phyloP scores from a whole-genome alignment of 64 coral and sea anemone genomes.

The Actinia tenebrosa region DNA sequence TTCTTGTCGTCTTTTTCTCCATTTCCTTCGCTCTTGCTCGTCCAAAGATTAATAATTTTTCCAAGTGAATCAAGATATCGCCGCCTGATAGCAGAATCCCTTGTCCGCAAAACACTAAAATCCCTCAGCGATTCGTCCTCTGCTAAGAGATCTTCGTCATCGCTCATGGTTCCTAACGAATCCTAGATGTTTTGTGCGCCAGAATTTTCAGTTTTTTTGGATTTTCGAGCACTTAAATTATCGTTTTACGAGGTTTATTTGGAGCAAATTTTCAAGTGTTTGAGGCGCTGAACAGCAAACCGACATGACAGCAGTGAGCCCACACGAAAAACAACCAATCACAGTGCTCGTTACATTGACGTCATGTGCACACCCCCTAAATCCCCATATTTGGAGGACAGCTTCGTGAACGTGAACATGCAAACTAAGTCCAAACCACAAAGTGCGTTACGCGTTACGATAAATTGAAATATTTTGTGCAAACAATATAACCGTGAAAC shows the following conservation, averaged over 20 bases:
- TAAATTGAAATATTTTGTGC: too few relatives aligned
- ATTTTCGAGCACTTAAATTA: slow-evolving; percentile 35
- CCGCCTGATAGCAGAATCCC: slow-evolving; percentile 62
- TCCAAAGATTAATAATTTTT: slow-evolving; percentile 60
- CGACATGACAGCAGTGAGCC: slow-evolving; percentile 50
- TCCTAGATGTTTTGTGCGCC: slow-evolving; percentile 13
- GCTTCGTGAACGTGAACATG: neutral
- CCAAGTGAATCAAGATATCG: slow-evolving; percentile 70
- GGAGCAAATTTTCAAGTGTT: neutral
- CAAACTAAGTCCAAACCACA: too few relatives aligned
- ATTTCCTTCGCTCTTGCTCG: slow-evolving; percentile 44
- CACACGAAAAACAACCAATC: slow-evolving; percentile 57
- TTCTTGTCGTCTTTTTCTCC: slow-evolving; percentile 60
- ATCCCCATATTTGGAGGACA: slow-evolving; percentile 68
- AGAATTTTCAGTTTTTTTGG: slow-evolving; percentile 16
- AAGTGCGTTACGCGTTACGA: too few relatives aligned
- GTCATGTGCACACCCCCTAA: slow-evolving; percentile 89
- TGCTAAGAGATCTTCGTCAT: slow-evolving; percentile 81
- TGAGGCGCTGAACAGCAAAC: slow-evolving; percentile 25
- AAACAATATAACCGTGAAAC: too few relatives aligned
- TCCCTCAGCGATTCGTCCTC: slow-evolving; percentile 67
- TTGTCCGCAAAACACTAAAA: slow-evolving; percentile 70
- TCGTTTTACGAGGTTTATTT: slow-evolving; percentile 20
- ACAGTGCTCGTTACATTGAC: slow-evolving; percentile 25
- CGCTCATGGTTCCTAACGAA: slow-evolving; percentile 72